Evolutionary conservation across 2,888 invertebrate genomes (phyloP).

Genomic region (Stenodera caucasica): DNA sequence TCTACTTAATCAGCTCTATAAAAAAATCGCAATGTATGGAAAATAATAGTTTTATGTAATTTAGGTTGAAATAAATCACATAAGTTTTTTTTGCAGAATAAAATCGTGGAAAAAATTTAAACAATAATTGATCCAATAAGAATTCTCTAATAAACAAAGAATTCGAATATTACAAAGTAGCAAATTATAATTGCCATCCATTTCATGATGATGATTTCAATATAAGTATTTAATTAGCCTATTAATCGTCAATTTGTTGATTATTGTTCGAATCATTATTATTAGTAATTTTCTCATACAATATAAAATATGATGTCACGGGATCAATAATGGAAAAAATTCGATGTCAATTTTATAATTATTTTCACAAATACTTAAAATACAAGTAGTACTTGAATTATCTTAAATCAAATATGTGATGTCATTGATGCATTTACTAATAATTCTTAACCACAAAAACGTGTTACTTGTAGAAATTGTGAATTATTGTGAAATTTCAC

Average conservation of each 20-base stretch:
- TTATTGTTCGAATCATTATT: neutral
- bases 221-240: neutral
- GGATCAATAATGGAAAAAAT: neutral
- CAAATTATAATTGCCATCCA: too few relatives aligned
- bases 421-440: neutral
- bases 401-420: neutral
- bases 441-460: neutral
- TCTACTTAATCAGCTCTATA: too few relatives aligned
- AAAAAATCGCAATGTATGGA: too few relatives aligned
- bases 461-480: neutral
- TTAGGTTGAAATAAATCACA: too few relatives aligned
- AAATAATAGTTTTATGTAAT: too few relatives aligned
- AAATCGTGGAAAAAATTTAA: neutral
- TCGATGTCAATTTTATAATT: constrained; percentile 1
- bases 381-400: neutral
- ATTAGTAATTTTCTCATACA: neutral
- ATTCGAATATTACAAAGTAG: too few relatives aligned
- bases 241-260: neutral
- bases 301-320: neutral
- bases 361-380: neutral
- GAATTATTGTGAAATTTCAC: neutral
- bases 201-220: neutral
- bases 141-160: too few relatives aligned
- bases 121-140: too few relatives aligned
- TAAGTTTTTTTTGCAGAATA: too few relatives aligned